A percentile compares a stretch with the other conserved stretches of the same genome.
phyloP scores from a whole-genome alignment of 2,113 vertebrate genomes.

The Eurypyga helias region DNA sequence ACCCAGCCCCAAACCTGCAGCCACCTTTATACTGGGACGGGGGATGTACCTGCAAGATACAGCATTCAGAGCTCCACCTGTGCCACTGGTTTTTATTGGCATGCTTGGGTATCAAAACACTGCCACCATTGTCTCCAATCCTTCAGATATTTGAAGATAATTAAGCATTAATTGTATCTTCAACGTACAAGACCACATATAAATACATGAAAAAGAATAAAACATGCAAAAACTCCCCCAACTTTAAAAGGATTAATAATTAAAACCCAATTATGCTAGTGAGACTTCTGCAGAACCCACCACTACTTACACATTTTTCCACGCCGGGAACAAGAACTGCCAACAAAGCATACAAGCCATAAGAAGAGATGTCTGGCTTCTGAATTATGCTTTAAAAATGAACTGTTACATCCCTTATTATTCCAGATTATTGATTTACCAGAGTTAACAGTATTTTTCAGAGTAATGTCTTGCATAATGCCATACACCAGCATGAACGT shows the following conservation, averaged over 20 bases:
- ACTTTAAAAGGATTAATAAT: conserved; percentile 18
- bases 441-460: not conserved
- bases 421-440: not conserved
- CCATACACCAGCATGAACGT: conserved; percentile 7
- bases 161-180: conserved; percentile 4
- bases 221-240: conserved; percentile 68
- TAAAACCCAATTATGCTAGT: not conserved
- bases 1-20: not conserved
- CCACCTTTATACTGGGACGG: not conserved
- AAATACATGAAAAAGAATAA: conserved; percentile 66
- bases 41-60: conserved; percentile 1
- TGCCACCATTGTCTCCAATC: conserved; percentile 29
- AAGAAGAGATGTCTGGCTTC: not conserved
- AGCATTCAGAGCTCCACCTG: conserved; percentile 55
- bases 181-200: conserved; percentile 48
- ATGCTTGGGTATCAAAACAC: conserved; percentile 58
- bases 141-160: conserved; percentile 24
- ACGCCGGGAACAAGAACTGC: not conserved
- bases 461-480: not conserved
- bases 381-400: not conserved
- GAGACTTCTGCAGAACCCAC: not conserved
- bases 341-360: not conserved
- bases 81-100: conserved; percentile 70
- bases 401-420: not conserved
- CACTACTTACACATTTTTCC: not conserved